Conservation (phyloP, 2,797 vertebrate genomes). For the Pygocentrus nattereri region DNA sequence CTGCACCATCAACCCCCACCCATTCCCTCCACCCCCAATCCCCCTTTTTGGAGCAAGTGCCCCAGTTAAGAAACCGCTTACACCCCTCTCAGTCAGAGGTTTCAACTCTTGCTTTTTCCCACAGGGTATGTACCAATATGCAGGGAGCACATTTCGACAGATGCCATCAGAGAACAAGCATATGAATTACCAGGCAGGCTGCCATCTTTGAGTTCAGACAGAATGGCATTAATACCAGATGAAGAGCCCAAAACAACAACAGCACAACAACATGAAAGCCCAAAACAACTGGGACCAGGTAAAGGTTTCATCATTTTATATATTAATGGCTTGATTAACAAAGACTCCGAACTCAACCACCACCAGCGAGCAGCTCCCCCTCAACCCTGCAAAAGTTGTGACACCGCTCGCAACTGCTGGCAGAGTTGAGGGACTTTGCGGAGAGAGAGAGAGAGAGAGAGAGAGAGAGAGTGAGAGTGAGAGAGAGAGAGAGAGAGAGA, state of each 20-base stretch:
- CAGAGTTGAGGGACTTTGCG: slow-evolving; percentile 73
- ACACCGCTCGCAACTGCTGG: slow-evolving; percentile 76
- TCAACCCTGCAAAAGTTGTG: slow-evolving; percentile 76
- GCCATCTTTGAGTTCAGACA: slow-evolving; percentile 87
- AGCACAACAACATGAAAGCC: slow-evolving; percentile 89
- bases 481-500: background rate
- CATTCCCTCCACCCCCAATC: slow-evolving; percentile 68
- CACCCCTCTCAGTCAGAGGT: slow-evolving; percentile 83
- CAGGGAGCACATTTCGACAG: slow-evolving; percentile 86
- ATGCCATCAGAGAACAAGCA: slow-evolving; percentile 89
- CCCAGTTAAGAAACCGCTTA: slow-evolving; percentile 87
- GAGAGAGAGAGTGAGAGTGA: too few relatives aligned
- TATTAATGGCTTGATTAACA: slow-evolving; percentile 87
- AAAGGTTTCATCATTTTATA: slow-evolving; percentile 88
- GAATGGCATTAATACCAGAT: slow-evolving; percentile 90
- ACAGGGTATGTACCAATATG: slow-evolving; percentile 87
- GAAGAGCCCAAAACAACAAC: slow-evolving; percentile 85
- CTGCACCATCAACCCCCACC: slow-evolving; percentile 3
- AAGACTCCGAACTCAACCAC: slow-evolving; percentile 72
- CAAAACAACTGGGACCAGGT: slow-evolving; percentile 86
- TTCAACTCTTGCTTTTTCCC: slow-evolving; percentile 81
- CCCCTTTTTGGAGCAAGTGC: slow-evolving; percentile 77
- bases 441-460: too few relatives aligned
- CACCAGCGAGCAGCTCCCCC: background rate
- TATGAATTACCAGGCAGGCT: slow-evolving; percentile 88